Evolutionary conservation across 1,140 invertebrate genomes (phyloP).

Genomic region (Riptortus pedestris): DNA sequence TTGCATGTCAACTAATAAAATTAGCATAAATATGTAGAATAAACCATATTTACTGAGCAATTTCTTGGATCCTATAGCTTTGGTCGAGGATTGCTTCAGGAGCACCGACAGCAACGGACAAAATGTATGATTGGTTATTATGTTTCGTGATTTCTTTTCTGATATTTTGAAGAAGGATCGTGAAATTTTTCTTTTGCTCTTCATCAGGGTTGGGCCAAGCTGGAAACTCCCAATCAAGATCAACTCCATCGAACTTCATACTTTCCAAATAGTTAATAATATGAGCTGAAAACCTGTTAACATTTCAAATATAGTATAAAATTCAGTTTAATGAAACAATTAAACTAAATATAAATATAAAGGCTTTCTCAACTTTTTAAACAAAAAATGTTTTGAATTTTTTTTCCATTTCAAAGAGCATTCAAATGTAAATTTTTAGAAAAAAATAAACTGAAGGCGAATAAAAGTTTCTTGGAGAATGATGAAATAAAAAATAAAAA

Average conservation of each 20-base stretch:
- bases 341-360: background rate
- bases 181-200: constrained; percentile 56
- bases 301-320: constrained; percentile 1
- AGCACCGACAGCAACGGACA: constrained; percentile 67
- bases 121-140: constrained; percentile 45
- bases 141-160: constrained; percentile 46
- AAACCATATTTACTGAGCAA: constrained; percentile 63
- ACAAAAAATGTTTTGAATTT: too few species aligned
- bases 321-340: background rate
- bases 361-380: background rate
- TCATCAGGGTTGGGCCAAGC: constrained; percentile 41
- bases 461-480: too few species aligned
- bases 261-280: constrained; percentile 48
- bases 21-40: too few species aligned
- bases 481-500: too few species aligned
- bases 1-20: too few species aligned
- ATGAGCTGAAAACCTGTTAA: constrained; percentile 53
- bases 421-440: too few species aligned
- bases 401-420: too few species aligned
- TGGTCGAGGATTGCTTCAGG: constrained; percentile 57
- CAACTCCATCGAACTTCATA: constrained; percentile 65
- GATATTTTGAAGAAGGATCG: constrained; percentile 58
- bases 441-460: too few species aligned
- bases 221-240: constrained; percentile 85
- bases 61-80: constrained; percentile 61